A percentile compares a stretch with the other conserved stretches of the same genome.
These are phyloP conservation scores for Sipha maydis DNA, from an alignment of 2,888 invertebrate species.

Conservation along the genomic window DNA sequence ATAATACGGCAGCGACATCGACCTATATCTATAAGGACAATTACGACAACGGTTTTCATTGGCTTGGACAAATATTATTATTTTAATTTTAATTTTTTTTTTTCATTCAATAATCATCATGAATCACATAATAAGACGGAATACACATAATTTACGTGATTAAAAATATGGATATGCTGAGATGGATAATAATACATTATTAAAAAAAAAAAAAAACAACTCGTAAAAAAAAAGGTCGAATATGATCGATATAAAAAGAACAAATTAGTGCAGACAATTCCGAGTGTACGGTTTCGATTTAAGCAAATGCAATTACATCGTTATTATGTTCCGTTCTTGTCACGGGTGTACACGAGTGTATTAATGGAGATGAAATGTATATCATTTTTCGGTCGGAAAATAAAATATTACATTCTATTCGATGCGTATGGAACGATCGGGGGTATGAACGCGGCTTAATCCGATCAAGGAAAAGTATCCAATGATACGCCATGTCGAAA, in stretches of 20 bases:
- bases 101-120: no score
- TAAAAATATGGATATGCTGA: no score
- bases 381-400: background rate
- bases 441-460: conserved; percentile 1
- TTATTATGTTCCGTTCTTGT: background rate
- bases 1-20: background rate
- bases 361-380: background rate
- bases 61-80: background rate
- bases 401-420: background rate
- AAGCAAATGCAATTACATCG: background rate
- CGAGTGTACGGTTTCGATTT: background rate
- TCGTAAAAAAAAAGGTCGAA: no score
- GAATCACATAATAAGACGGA: no score
- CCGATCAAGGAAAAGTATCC: background rate
- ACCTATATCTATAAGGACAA: background rate
- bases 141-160: no score
- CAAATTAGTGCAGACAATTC: no score
- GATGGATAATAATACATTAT: no score
- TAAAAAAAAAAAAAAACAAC: no score
- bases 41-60: conserved; percentile 24
- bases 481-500: background rate
- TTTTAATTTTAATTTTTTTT: no score
- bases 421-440: no score
- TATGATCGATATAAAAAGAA: no score
- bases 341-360: no score